Evolutionary conservation across 2,888 invertebrate species (phyloP).

Genomic region (Eutolmus rufibarbis): DNA sequence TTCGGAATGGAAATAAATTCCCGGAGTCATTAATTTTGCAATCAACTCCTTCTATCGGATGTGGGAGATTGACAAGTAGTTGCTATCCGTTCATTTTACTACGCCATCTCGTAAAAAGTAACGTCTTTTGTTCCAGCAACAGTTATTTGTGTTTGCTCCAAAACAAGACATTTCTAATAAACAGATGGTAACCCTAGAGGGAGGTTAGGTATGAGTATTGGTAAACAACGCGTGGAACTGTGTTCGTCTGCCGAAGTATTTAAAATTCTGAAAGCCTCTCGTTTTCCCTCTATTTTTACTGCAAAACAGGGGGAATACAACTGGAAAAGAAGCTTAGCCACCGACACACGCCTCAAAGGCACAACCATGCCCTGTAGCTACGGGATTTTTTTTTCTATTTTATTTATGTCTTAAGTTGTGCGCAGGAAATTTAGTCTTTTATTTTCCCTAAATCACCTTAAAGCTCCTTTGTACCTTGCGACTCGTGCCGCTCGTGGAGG

Average conservation of each 20-base stretch:
- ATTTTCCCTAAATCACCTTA: neutral
- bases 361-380: neutral
- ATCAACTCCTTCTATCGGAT: no score
- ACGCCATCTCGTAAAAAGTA: no score
- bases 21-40: no score
- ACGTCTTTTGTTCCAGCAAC: no score
- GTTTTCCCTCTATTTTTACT: neutral
- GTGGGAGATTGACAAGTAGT: no score
- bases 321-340: neutral
- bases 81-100: no score
- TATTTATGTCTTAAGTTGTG: neutral
- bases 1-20: no score
- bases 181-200: neutral
- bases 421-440: neutral
- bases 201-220: neutral
- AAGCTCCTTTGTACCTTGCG: neutral
- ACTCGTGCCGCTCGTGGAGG: neutral
- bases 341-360: neutral
- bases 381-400: neutral
- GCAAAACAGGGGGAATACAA: neutral
- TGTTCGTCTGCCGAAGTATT: neutral
- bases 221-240: neutral
- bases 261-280: neutral
- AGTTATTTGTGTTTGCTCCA: no score
- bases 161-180: neutral